Percentiles rank a stretch among this genome's conserved stretches.
phyloP scores from a whole-genome alignment of 2,888 invertebrate genomes.

The Encarsia formosa region DNA sequence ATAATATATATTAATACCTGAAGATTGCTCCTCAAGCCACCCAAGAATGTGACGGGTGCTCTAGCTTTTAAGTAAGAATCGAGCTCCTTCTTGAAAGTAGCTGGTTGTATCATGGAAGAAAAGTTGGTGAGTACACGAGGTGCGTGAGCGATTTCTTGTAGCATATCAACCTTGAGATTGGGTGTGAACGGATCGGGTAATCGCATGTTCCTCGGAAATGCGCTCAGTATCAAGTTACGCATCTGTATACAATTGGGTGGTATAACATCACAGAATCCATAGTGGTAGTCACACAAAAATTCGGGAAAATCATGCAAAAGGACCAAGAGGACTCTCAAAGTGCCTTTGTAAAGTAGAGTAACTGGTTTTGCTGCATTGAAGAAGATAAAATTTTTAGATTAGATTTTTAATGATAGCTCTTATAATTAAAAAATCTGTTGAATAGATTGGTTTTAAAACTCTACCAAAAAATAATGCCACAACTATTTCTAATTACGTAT shows the following conservation, averaged over 20 bases:
- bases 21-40: slow-evolving; percentile 84
- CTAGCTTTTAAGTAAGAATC: slow-evolving; percentile 94
- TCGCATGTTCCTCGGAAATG: slow-evolving; percentile 97
- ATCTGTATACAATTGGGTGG: slow-evolving; percentile 99
- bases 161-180: slow-evolving; percentile 88
- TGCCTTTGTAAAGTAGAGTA: slow-evolving; percentile 91
- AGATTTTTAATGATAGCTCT: too few species aligned
- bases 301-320: slow-evolving; percentile 98
- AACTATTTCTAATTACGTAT: neutral
- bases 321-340: slow-evolving; percentile 88
- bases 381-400: too few species aligned
- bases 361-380: slow-evolving; percentile 78
- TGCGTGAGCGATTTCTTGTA: slow-evolving; percentile 81
- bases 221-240: slow-evolving; percentile 95
- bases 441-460: neutral
- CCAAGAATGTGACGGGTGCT: slow-evolving; percentile 91
- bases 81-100: slow-evolving; percentile 89
- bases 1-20: slow-evolving; percentile 62
- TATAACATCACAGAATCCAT: slow-evolving; percentile 98
- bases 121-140: slow-evolving; percentile 89
- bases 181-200: slow-evolving; percentile 98
- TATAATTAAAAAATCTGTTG: neutral
- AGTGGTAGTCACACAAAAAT: slow-evolving; percentile 98
- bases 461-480: neutral
- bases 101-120: slow-evolving; percentile 78